These are phyloP conservation scores for Callaeas wilsoni DNA, from an alignment of 2,113 vertebrate genomes.

Conservation along the genomic window DNA sequence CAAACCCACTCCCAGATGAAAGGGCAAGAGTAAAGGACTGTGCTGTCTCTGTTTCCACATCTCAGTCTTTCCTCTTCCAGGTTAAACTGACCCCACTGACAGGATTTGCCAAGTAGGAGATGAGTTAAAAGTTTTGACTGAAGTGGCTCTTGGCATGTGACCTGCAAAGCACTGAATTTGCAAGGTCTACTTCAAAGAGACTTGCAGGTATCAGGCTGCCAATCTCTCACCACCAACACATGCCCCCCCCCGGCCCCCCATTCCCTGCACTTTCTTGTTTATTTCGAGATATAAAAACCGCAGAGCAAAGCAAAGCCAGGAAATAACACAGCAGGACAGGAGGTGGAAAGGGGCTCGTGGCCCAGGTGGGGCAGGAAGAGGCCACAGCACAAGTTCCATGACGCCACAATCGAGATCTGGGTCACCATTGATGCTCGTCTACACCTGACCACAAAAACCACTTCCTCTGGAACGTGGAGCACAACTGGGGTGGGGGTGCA, in stretches of 20 bases:
- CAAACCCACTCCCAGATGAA: background rate
- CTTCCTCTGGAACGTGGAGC: slow-evolving; percentile 72
- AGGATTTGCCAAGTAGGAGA: background rate
- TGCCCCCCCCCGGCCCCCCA: no score
- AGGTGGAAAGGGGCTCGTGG: slow-evolving; percentile 12
- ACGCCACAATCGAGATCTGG: slow-evolving; percentile 46
- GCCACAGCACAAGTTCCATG: slow-evolving; percentile 56
- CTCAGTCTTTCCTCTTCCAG: background rate
- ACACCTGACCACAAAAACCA: slow-evolving; percentile 37
- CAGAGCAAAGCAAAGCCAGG: background rate
- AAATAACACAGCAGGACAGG: slow-evolving; percentile 39
- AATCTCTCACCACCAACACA: background rate
- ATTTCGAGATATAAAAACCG: background rate
- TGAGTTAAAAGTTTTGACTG: background rate
- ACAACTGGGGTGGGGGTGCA: background rate
- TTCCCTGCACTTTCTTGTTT: background rate
- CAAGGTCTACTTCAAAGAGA: background rate
- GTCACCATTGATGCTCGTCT: slow-evolving; percentile 48
- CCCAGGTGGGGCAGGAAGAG: slow-evolving; percentile 48
- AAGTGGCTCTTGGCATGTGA: background rate
- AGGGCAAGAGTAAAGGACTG: background rate
- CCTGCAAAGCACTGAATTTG: background rate
- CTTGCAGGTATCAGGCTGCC: background rate
- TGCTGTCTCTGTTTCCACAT: background rate
- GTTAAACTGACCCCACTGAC: background rate